Base-by-base conservation (phyloP, 1,140 invertebrate genomes). In the Episyrphus balteatus region DNA sequence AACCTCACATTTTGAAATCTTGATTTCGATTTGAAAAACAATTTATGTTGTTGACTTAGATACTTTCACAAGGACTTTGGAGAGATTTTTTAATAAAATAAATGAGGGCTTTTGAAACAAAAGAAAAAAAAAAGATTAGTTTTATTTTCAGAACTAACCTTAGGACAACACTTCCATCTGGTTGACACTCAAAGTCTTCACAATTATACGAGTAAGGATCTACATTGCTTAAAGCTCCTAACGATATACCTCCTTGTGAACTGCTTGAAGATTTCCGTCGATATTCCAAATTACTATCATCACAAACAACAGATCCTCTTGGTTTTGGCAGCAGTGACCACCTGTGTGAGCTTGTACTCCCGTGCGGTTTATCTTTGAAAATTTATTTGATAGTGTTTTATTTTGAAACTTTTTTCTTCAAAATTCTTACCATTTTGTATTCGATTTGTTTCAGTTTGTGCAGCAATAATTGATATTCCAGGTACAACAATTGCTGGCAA, bases 401-500 rank as follows among this genome's bases (percentile, higher is more conserved):
- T 50, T 50, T 17, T 40, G 31, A 33, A 40, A 41, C 12, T 15
- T 14, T 44, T 36, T 34, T 34, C 2, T 34, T 44, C 5, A 37
- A 19, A 17, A 8, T 46, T 44, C 48, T 45, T 59, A 71, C 70
- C 70, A 63, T 64, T 61, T 48, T 59, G 57, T 57, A 66, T 60
- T 62, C 66, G 51, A 53, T 56, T 65, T 18, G 80, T 78, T 56
- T 83, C 81, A 57, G 86, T 80, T 67, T 87, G 84, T 32, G 86
- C 84, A 55, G 89, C 86, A 14, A 90, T 75, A 52, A 90, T 87
- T 57, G 77, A 88, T 56, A 91, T 76, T 41, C 86, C 86, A 5
- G 88, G 88, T 31, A 86, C 82, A n/a, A 92, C 82, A 59, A 92
- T 92, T 44, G 88, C 86, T 14, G 89, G 89, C 40, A 92, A 71